Evolutionary conservation across 2,888 invertebrate species (phyloP).

Genomic region (Acleris cristana): DNA sequence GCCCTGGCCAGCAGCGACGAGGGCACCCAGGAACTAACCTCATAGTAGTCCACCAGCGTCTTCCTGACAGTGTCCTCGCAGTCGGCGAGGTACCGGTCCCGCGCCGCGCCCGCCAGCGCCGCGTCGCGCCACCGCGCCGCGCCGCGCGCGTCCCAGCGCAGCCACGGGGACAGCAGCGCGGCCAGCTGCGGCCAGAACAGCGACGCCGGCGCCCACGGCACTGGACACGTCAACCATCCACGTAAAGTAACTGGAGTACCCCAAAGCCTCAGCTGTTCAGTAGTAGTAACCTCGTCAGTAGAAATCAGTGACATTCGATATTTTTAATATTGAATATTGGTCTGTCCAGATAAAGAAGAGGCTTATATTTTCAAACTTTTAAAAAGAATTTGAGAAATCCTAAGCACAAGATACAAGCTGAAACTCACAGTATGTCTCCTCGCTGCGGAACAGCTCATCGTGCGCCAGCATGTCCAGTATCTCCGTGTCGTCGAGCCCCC

Average conservation of each 20-base stretch:
- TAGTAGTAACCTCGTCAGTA: too few relatives aligned
- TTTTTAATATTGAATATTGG: too few relatives aligned
- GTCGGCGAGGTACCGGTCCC: conserved; percentile 84
- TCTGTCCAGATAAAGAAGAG: too few relatives aligned
- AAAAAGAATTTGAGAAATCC: too few relatives aligned
- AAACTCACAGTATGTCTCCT: conserved; percentile 85
- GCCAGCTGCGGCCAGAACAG: conserved; percentile 87
- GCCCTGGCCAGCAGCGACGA: too few relatives aligned
- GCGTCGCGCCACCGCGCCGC: conserved; percentile 86
- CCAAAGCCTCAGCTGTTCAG: too few relatives aligned
- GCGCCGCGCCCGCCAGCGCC: conserved; percentile 85
- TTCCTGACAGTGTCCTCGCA: conserved; percentile 71
- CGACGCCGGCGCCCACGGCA: conserved; percentile 88
- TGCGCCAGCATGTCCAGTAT: conserved; percentile 88
- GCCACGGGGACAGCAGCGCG: conserved; percentile 86
- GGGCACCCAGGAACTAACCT: conserved; percentile 60
- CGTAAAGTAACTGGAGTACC: not conserved
- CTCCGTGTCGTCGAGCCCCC: conserved; percentile 92
- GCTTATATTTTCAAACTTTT: too few relatives aligned
- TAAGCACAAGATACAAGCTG: not conserved
- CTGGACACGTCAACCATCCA: conserved; percentile 56
- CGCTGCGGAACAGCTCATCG: conserved; percentile 85
- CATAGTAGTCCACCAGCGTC: conserved; percentile 85
- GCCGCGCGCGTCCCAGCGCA: conserved; percentile 86
- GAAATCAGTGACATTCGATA: too few relatives aligned